Conservation (phyloP, 2,888 invertebrate species). For the Platerodrilus igneus region DNA sequence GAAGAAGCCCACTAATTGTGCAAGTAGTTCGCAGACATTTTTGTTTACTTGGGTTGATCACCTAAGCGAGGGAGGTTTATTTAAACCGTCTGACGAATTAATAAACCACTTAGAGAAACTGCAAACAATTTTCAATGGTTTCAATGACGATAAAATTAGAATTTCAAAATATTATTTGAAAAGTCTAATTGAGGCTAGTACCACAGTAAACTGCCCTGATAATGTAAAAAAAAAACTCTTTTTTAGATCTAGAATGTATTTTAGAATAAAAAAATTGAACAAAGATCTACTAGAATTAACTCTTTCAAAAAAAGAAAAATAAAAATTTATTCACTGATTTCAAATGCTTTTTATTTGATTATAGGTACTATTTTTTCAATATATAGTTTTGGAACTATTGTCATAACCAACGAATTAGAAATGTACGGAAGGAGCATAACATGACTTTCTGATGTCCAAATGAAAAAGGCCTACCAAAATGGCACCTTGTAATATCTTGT, state of each 20-base stretch:
- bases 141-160: slow-evolving; percentile 10
- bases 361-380: too few relatives aligned
- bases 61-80: slow-evolving; percentile 22
- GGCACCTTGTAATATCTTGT: too few relatives aligned
- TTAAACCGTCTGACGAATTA: slow-evolving; percentile 19
- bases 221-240: slow-evolving; percentile 2
- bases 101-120: slow-evolving; percentile 19
- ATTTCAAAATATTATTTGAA: slow-evolving; percentile 14
- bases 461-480: too few relatives aligned
- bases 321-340: too few relatives aligned
- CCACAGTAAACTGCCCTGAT: slow-evolving; percentile 5
- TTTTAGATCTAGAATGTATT: slow-evolving; percentile 11
- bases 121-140: slow-evolving; percentile 14
- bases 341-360: too few relatives aligned
- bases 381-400: too few relatives aligned
- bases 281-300: slow-evolving; percentile 2
- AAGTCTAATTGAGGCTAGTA: slow-evolving; percentile 6
- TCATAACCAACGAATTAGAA: too few relatives aligned
- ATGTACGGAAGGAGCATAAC: too few relatives aligned
- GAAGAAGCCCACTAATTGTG: slow-evolving; percentile 3
- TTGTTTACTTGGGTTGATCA: slow-evolving; percentile 22
- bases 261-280: slow-evolving; percentile 7
- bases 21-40: background rate
- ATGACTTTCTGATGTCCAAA: too few relatives aligned
- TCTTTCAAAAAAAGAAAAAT: too few relatives aligned